Percentiles rank a stretch among this genome's conserved stretches.
Conservation (phyloP, 2,888 invertebrate genomes). For the Megaustenia siamemsis region DNA sequence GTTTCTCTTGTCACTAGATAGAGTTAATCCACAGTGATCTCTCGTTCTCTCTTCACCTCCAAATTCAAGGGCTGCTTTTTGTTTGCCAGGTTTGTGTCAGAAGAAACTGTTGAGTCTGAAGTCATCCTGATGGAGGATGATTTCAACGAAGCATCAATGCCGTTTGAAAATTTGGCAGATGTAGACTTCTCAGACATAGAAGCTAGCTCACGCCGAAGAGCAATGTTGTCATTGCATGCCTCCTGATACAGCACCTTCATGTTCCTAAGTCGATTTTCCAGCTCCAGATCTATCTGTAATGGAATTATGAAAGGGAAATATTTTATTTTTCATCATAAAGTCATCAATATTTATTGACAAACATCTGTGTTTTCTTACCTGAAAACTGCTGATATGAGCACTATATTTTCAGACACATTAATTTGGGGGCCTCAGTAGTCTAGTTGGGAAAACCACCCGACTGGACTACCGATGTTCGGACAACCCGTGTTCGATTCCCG, state of each 20-base stretch:
- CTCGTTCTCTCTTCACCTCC: constrained; percentile 40
- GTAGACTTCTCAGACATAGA: constrained; percentile 55
- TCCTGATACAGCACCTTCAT: constrained; percentile 70
- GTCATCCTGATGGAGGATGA: constrained; percentile 27
- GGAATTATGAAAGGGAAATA: too few species aligned
- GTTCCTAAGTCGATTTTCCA: constrained; percentile 65
- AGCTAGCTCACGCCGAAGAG: constrained; percentile 68
- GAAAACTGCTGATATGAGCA: too few species aligned
- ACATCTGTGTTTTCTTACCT: too few species aligned
- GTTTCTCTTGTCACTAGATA: neutral
- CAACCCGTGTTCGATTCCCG: too few species aligned
- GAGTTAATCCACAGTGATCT: constrained; percentile 46
- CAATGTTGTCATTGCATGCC: constrained; percentile 65
- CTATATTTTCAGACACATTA: too few species aligned
- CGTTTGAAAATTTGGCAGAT: constrained; percentile 31
- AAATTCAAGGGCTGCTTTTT: constrained; percentile 6
- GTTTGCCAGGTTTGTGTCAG: neutral
- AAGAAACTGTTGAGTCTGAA: neutral
- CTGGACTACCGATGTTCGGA: too few species aligned
- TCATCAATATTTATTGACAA: too few species aligned
- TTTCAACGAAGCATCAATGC: constrained; percentile 17
- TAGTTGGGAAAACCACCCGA: too few species aligned
- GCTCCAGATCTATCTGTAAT: constrained; percentile 64
- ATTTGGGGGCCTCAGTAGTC: too few species aligned
- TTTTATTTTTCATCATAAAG: too few species aligned